Evolutionary conservation across 2,797 vertebrate species (phyloP), one percentile per base, ranked within the genome.

Genomic region (Clangula hyemalis): DNA sequence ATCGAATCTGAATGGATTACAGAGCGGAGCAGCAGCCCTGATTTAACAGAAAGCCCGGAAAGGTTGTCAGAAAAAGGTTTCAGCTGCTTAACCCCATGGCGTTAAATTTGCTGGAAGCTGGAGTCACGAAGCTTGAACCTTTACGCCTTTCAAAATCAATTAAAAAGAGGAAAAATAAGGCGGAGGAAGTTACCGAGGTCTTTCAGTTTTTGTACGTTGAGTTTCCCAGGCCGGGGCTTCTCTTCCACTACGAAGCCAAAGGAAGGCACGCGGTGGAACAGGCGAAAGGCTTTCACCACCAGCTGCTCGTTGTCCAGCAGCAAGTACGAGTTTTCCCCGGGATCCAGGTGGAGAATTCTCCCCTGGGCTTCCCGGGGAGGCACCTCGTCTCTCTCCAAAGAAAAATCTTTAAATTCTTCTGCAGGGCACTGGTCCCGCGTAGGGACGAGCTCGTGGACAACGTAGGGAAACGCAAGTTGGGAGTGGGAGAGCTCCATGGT

Each of bases 241-340:
- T 99, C 99, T 51, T 98, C 89, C 38, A 99, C 83, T 36, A 98
- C 98, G 91, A 99, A 99, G 7, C 99, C 99, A 66, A 99, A 99
- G 22, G 99, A 99, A 8, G 99, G 99, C 65, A 99, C 83, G 27
- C 99, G 98, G 90, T 99, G 99, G 81, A 98, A 99, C n/a, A 99
- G 97, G 87, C 98, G 97, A 93, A 99, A 99, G 0, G 98, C 99
- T 86, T 98, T 98, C 24, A 99, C 98, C 5, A 97, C 95, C 90
- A 99, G 98, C 87, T 97, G 98, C 70, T 98, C 97, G 6, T 98
- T 98, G 80, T 99, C 98, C 47, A 98, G 75, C 77, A 99, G 98
- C 65, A 93, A 34, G 91, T 99, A 99, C 3, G 95, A 97, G 41
- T 98, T 97, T 13, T 97, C 97, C 15, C 76, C 96, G 0, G 92